Evolutionary conservation across 2,888 invertebrate genomes (phyloP).

Genomic region (Pocota personata): DNA sequence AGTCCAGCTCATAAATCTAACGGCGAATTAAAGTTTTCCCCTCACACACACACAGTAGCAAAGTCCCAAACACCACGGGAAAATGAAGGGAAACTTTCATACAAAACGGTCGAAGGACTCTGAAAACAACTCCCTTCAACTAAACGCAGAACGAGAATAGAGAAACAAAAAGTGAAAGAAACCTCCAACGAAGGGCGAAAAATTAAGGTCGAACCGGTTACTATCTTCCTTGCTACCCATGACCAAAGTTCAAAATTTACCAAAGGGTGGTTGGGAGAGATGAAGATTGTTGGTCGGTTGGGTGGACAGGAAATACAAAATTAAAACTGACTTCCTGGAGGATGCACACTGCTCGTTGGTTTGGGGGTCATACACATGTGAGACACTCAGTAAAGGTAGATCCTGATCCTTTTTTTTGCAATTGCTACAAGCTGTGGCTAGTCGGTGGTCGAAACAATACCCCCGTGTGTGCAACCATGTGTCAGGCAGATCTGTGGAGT

Average conservation of each 20-base stretch:
- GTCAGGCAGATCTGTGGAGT: slow-evolving; percentile 12
- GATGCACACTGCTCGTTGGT: slow-evolving; percentile 54
- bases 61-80: not conserved
- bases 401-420: slow-evolving; percentile 21
- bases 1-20: slow-evolving; percentile 68
- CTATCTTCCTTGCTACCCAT: slow-evolving; percentile 46
- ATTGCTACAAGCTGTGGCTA: slow-evolving; percentile 29
- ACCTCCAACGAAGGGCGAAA: slow-evolving; percentile 57
- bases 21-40: slow-evolving; percentile 60
- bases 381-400: slow-evolving; percentile 24
- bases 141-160: slow-evolving; percentile 31
- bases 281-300: slow-evolving; percentile 45
- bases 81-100: slow-evolving; percentile 37
- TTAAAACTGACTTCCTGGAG: slow-evolving; percentile 70
- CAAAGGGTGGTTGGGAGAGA: slow-evolving; percentile 14
- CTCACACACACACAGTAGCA: not conserved
- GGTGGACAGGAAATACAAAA: slow-evolving; percentile 64
- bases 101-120: slow-evolving; percentile 31
- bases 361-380: slow-evolving; percentile 58
- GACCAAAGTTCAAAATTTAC: slow-evolving; percentile 61
- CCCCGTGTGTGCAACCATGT: not conserved
- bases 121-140: slow-evolving; percentile 40
- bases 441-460: slow-evolving; percentile 47
- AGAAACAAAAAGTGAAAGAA: slow-evolving; percentile 15
- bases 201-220: slow-evolving; percentile 72